These are phyloP conservation scores for Melinopterus prodromus DNA, from an alignment of 2,888 invertebrate genomes.

Conservation along the genomic window DNA sequence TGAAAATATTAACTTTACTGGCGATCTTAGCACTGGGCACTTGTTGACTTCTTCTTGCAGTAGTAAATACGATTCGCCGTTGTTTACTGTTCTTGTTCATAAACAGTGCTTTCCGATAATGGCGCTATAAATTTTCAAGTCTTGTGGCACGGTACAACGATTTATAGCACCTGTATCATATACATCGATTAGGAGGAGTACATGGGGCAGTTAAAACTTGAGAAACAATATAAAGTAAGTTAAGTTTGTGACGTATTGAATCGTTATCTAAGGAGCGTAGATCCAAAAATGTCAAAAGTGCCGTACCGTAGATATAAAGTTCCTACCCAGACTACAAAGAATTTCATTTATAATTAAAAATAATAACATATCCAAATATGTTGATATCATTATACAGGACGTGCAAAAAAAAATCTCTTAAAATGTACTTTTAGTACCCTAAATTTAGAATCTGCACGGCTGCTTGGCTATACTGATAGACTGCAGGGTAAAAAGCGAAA, in stretches of 20 bases:
- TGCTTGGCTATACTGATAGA: too few relatives aligned
- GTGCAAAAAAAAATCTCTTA: too few relatives aligned
- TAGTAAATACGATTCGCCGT: not conserved
- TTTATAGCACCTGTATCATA: not conserved
- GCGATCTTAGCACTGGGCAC: not conserved
- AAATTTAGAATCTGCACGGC: too few relatives aligned
- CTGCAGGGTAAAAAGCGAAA: too few relatives aligned
- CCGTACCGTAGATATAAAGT: too few relatives aligned
- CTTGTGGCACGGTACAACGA: not conserved
- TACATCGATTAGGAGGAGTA: not conserved
- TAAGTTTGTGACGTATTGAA: not conserved
- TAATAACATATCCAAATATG: too few relatives aligned
- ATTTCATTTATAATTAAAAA: too few relatives aligned
- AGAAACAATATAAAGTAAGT: not conserved
- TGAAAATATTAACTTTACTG: not conserved
- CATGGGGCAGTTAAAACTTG: not conserved
- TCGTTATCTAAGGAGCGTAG: too few relatives aligned
- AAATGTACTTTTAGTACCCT: too few relatives aligned
- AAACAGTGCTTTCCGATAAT: not conserved
- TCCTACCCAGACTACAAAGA: too few relatives aligned
- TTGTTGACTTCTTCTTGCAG: not conserved
- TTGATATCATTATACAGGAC: too few relatives aligned
- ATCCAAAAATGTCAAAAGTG: too few relatives aligned
- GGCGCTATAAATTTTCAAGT: conserved; percentile 4
- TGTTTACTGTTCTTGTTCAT: not conserved